A percentile compares a stretch with the other conserved stretches of the same genome.
Evolutionary conservation across 2,113 vertebrate species (phyloP).

Genomic region (Choloepus hoffmanni): DNA sequence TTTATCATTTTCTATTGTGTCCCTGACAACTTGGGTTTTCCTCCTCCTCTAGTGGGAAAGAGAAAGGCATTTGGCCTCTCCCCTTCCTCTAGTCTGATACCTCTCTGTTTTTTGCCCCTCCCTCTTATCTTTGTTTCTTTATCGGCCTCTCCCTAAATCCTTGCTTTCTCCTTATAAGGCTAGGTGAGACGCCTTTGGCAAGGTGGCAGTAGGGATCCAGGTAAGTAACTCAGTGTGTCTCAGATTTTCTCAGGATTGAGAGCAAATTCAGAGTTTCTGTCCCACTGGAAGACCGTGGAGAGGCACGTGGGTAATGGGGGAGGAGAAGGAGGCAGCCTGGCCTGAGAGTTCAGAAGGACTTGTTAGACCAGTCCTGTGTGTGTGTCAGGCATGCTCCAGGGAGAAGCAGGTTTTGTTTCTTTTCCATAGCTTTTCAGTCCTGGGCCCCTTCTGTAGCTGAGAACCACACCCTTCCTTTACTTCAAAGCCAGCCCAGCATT

Average conservation of each 20-base stretch:
- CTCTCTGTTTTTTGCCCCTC: slow-evolving; percentile 66
- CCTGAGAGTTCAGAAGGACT: slow-evolving; percentile 78
- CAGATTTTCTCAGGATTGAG: slow-evolving; percentile 30
- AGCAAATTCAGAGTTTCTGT: slow-evolving; percentile 52
- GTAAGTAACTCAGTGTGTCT: slow-evolving; percentile 70
- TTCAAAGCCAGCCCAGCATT: slow-evolving; percentile 41
- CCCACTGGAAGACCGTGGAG: slow-evolving; percentile 54
- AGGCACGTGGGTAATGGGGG: slow-evolving; percentile 65
- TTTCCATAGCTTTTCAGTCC: slow-evolving; percentile 58
- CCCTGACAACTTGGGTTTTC: not conserved
- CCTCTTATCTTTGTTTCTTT: slow-evolving; percentile 83
- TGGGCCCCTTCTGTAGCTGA: not conserved
- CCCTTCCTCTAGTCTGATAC: slow-evolving; percentile 18
- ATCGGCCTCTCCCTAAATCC: slow-evolving; percentile 62
- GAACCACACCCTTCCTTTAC: slow-evolving; percentile 68
- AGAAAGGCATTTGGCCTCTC: slow-evolving; percentile 64
- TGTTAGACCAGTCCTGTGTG: slow-evolving; percentile 76
- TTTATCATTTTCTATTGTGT: not conserved
- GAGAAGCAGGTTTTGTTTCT: slow-evolving; percentile 77
- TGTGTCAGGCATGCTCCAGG: slow-evolving; percentile 23
- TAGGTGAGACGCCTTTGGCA: not conserved
- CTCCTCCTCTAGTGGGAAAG: slow-evolving; percentile 27
- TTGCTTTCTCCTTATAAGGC: slow-evolving; percentile 84
- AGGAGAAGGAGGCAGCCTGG: slow-evolving; percentile 63
- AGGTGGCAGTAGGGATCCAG: slow-evolving; percentile 51